Conservation (phyloP, 2,888 invertebrate genomes). For the Dinocampus coccinellae region DNA sequence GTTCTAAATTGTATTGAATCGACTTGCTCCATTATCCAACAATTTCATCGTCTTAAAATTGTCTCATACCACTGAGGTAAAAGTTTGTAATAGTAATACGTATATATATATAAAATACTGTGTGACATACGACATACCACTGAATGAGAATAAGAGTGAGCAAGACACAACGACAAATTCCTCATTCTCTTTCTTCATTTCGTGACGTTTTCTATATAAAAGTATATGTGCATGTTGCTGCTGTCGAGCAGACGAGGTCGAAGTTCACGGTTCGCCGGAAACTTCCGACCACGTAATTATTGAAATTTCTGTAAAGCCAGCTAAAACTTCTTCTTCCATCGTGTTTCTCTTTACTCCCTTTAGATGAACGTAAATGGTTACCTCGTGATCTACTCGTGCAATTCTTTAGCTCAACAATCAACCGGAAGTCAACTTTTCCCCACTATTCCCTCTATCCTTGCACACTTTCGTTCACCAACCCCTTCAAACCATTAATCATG, state of each 20-base stretch:
- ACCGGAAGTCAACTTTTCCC: neutral
- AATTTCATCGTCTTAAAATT: conserved; percentile 21
- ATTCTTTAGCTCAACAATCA: conserved; percentile 19
- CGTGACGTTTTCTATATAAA: neutral
- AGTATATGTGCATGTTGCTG: conserved; percentile 14
- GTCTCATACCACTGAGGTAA: neutral
- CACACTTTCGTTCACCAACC: too few relatives aligned
- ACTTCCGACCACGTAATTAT: conserved; percentile 45
- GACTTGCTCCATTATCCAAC: neutral
- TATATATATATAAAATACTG: conserved; percentile 9
- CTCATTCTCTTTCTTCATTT: neutral
- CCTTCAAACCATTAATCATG: conserved; percentile 28
- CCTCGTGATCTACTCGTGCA: conserved; percentile 35
- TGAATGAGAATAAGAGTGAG: neutral
- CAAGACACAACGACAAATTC: conserved; percentile 15
- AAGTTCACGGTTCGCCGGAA: conserved; percentile 45
- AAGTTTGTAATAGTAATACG: conserved; percentile 9
- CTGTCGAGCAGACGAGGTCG: conserved; percentile 39
- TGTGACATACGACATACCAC: conserved; percentile 1
- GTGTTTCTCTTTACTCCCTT: conserved; percentile 36
- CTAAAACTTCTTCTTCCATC: conserved; percentile 1
- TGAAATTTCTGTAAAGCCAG: conserved; percentile 40
- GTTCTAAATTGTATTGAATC: neutral
- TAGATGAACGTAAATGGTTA: conserved; percentile 27
- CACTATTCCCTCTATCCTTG: too few relatives aligned